Conservation (phyloP, 2,888 invertebrate genomes). For the Trileptium ribeirensis region DNA sequence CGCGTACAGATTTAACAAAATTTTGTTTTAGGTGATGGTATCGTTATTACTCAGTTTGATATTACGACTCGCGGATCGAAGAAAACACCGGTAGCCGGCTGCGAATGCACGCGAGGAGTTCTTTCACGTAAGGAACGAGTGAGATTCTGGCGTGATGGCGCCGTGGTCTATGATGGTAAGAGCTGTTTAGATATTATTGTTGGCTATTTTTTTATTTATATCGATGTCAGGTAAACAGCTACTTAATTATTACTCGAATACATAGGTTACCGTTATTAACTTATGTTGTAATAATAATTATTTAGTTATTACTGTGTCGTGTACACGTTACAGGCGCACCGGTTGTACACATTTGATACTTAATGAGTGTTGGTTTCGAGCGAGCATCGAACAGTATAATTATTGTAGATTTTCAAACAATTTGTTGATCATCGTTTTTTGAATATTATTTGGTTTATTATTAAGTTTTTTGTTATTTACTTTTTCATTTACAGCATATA, state of each 20-base stretch:
- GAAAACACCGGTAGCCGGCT: conserved; percentile 78
- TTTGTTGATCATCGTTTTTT: too few species aligned
- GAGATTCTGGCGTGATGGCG: conserved; percentile 61
- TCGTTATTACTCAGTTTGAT: conserved; percentile 72
- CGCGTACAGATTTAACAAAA: too few species aligned
- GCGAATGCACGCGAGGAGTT: conserved; percentile 70
- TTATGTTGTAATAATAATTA: too few species aligned
- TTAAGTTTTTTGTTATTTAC: too few species aligned
- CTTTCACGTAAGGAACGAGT: conserved; percentile 65
- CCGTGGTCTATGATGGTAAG: conserved; percentile 16
- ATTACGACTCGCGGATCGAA: conserved; percentile 65
- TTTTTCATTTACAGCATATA: too few species aligned
- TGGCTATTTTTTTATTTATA: too few species aligned
- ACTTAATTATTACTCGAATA: too few species aligned
- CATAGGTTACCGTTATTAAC: too few species aligned
- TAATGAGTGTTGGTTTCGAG: not conserved
- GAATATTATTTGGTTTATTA: too few species aligned
- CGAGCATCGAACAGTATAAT: not conserved
- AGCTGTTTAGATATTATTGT: too few species aligned
- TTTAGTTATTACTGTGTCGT: not conserved
- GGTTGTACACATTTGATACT: not conserved
- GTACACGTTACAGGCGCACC: not conserved
- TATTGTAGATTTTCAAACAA: too few species aligned
- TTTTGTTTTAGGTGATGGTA: conserved; percentile 79
- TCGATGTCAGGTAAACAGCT: too few species aligned